phyloP scores from a whole-genome alignment of 2,113 vertebrate species.

The Melospiza melodia region DNA sequence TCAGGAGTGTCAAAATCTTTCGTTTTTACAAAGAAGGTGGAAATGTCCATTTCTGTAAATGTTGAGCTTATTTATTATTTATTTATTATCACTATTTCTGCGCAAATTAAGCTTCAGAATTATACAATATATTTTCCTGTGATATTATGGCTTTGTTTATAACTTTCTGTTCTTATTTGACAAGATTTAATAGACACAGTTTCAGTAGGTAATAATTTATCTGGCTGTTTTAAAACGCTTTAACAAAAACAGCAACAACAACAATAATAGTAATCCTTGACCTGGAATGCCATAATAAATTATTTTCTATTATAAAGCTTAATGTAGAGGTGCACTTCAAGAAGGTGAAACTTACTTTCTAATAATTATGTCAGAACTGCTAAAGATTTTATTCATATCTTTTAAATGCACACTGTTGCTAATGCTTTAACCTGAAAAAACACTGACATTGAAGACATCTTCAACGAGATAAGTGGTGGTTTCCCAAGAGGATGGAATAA shows the following conservation, averaged over 20 bases:
- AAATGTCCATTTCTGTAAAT: background rate
- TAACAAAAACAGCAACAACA: background rate
- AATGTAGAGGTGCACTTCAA: background rate
- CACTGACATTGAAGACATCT: background rate
- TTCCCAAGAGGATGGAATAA: background rate
- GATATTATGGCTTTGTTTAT: background rate
- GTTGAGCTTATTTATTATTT: background rate
- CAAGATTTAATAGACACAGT: background rate
- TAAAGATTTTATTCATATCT: background rate
- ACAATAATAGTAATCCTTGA: background rate
- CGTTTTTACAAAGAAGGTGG: background rate
- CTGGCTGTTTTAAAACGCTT: background rate
- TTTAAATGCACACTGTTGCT: fast-evolving
- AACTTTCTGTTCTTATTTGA: background rate
- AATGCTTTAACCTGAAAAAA: background rate
- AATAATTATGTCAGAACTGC: background rate
- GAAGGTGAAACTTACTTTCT: background rate
- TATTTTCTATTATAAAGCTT: background rate
- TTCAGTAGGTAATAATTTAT: background rate
- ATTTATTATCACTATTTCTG: background rate
- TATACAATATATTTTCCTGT: background rate
- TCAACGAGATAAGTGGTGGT: background rate
- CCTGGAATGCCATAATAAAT: background rate
- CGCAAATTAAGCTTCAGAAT: background rate
- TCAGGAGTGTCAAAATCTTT: background rate